These are phyloP conservation scores for Willisornis vidua DNA, from an alignment of 2,113 vertebrate species.

Conservation along the genomic window DNA sequence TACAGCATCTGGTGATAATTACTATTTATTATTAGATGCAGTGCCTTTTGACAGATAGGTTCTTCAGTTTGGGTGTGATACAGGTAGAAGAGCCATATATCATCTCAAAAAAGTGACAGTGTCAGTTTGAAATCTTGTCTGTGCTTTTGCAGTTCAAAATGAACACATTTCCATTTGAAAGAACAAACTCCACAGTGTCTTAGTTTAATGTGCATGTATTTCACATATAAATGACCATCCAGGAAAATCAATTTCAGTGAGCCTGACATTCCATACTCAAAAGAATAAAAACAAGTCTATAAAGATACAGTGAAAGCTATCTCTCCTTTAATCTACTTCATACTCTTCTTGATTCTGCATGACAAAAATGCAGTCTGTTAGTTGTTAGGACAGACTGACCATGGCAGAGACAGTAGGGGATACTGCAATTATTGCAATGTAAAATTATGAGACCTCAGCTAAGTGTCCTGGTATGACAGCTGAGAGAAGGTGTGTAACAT, in stretches of 20 bases:
- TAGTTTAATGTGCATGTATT: slow-evolving; percentile 35
- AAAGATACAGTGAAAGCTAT: slow-evolving; percentile 3
- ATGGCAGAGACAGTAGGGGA: background rate
- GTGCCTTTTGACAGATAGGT: background rate
- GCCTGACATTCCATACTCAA: background rate
- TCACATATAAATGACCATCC: slow-evolving; percentile 39
- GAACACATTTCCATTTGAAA: slow-evolving; percentile 46
- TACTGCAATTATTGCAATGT: background rate
- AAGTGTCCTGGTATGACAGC: background rate
- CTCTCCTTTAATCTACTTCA: slow-evolving; percentile 44
- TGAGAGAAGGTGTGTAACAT: background rate
- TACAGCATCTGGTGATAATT: background rate
- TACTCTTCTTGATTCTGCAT: slow-evolving; percentile 3
- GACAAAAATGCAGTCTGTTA: background rate
- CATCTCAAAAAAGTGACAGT: background rate
- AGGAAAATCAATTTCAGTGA: slow-evolving; percentile 20
- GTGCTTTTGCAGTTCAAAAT: slow-evolving; percentile 21
- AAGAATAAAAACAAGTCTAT: slow-evolving; percentile 43
- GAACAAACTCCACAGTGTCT: background rate
- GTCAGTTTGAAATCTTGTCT: slow-evolving; percentile 16
- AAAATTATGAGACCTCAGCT: background rate
- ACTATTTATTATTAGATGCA: background rate
- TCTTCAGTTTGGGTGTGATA: background rate
- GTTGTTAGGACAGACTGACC: slow-evolving; percentile 12
- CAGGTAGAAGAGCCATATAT: background rate